Evolutionary conservation across 2,113 vertebrate genomes (phyloP).

Genomic region (Archocentrus centrarchus): DNA sequence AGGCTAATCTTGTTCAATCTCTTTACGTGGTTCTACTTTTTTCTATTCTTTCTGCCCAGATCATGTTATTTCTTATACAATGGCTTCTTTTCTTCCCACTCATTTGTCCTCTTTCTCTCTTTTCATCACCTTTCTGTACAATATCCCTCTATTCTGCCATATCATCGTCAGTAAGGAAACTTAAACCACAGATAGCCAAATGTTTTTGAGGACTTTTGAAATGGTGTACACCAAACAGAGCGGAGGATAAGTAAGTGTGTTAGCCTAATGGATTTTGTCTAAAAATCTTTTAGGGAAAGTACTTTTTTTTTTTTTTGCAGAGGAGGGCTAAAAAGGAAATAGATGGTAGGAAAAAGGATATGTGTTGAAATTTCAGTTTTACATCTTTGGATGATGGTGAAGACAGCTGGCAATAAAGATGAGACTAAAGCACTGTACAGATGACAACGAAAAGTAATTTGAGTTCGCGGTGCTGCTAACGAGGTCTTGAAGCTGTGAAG

Average conservation of each 20-base stretch:
- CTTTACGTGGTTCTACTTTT: not conserved
- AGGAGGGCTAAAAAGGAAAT: not conserved
- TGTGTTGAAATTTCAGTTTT: not conserved
- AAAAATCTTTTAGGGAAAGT: not conserved
- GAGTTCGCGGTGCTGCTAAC: conserved; percentile 48
- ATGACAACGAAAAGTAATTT: not conserved
- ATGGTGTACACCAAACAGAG: not conserved
- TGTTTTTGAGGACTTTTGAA: not conserved
- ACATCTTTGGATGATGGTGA: not conserved
- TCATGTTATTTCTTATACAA: not conserved
- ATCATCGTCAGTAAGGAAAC: not conserved
- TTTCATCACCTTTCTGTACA: not conserved
- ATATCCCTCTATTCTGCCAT: not conserved
- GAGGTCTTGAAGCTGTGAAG: conserved; percentile 25
- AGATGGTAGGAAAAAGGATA: not conserved
- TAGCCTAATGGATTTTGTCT: not conserved
- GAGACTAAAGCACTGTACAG: not conserved
- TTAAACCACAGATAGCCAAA: not conserved
- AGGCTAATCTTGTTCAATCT: not conserved
- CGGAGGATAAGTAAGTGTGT: conserved; percentile 5
- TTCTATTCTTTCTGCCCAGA: not conserved
- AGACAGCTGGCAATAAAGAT: not conserved
- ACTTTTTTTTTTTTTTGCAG: not conserved
- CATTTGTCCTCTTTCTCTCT: not conserved
- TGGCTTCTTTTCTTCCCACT: not conserved